These are phyloP conservation scores for Corvus cornix DNA, from an alignment of 2,113 vertebrate species.

Conservation along the genomic window DNA sequence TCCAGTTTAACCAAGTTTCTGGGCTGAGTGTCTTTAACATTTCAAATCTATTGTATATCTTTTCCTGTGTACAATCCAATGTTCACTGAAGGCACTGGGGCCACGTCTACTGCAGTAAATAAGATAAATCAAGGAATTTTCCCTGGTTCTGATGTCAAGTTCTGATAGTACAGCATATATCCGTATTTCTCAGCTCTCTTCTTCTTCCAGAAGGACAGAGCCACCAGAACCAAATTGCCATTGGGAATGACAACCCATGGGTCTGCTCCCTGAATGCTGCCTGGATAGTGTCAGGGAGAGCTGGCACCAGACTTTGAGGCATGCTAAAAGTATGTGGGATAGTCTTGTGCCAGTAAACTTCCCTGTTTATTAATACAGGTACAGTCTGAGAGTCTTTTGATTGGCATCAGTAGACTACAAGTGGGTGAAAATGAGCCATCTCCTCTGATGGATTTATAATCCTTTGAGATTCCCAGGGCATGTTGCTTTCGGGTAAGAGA, in stretches of 20 bases:
- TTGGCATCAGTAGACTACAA: background rate
- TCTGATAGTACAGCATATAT: background rate
- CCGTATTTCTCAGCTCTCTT: background rate
- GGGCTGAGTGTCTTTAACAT: background rate
- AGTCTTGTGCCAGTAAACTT: background rate
- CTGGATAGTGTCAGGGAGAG: background rate
- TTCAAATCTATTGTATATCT: background rate
- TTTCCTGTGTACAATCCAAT: background rate
- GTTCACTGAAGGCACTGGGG: background rate
- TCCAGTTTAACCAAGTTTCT: background rate
- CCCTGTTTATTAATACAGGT: background rate
- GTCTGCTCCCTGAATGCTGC: background rate
- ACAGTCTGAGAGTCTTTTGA: background rate
- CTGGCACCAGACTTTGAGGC: background rate
- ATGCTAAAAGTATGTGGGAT: background rate
- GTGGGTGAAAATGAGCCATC: constrained; percentile 48
- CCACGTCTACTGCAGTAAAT: background rate
- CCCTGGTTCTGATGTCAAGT: background rate
- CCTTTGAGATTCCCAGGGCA: background rate
- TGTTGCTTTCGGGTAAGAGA: background rate
- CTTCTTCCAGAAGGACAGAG: background rate
- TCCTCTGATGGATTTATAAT: constrained; percentile 2
- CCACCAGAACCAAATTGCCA: background rate
- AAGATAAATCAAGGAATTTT: background rate
- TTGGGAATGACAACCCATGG: background rate